Base-by-base conservation (phyloP, 2,888 invertebrate species). In the Alitta virens region DNA sequence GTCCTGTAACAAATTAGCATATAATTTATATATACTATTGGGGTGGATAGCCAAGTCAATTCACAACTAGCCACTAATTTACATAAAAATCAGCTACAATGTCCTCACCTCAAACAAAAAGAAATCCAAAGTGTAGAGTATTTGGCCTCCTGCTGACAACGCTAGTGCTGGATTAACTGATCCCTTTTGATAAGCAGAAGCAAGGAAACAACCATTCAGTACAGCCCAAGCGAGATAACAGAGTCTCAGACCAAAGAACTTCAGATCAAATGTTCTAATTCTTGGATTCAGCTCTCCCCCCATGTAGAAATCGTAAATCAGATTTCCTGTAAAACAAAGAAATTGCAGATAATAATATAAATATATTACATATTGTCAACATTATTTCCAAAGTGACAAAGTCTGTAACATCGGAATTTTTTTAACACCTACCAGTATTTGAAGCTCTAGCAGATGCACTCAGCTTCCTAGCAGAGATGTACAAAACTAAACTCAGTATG, bases 241-340 rank as follows among this genome's bases (percentile, higher is more conserved):
- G 23, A 80, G 81, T 18, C 83, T 71, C 63, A 82, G 71, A 66
- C 76, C 78, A 55, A 89, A 82, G 77, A 87, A 85, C 81, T 91
- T 91, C 38, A 90, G 72, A 79, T 91, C 89, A 59, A 91, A 73
- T 5, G 82, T 82, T 52, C 86, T 86, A 64, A 90, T 75, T 60
- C 87, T 84, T 0, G 91, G 90, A 82, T 90, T 89, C 50, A 89
- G 80, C 81, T 91, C 90, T 73, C 87, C 83, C 1, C 92, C 92
- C 82, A 89, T 86, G 79, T 89, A 90, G 78, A 89, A 90, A 73
- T 89, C 89, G 78, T 90, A 89, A 53, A 90, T 75, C 40, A 78
- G 62, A 76, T 86, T 87, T 54, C 88, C 88, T 65, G 87, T 2
- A 71, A 69, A 49, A 57, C 25, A 18, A 43, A 23, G 50, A n/a